Evolutionary conservation across 2,797 vertebrate species (phyloP), one percentile per base, ranked within the genome.

Genomic region (Hypotaenidia philippensis): DNA sequence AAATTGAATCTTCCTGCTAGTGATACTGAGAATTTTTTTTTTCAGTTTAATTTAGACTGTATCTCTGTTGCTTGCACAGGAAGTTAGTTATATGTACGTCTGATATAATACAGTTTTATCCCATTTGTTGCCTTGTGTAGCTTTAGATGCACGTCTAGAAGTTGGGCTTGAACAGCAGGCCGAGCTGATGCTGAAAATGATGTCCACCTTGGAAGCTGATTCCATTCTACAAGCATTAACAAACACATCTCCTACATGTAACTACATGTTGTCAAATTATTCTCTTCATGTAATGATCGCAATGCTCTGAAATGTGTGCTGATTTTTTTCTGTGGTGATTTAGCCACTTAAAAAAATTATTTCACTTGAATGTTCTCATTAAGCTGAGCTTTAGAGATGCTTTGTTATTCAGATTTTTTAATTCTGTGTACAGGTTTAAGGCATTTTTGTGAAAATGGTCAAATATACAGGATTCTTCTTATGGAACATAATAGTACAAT

Each of bases 171-270:
- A 99, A 93, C 99, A 99, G 93, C 99, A 99, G 96, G 99, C 99
- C 47, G 99, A 99, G 93, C 98, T 99, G 87, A 99, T 99, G 99
- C 97, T 99, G 86, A 99, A 99, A 97, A 99, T 99, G 99, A 99
- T 99, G 99, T 99, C 99, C 38, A 99, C 99, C 3, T 95, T 99
- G 66, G 99, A 99, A 98, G 99, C 99, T 1, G 99, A 99, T 96
- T 99, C 99, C 55, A 99, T 99, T 96, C 97, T 99, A 41, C 99
- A 99, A 87, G 99, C 99, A 18, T 98, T 99, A 95, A 99, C 99
- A 70, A 99, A 99, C 77, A 99, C 98, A 66, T 99, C 99, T 59
- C 99, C 99, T 88, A 97, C 99, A 97, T 98, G 99, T 99, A 98
- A 98, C 90, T 97, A 91, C 40, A 3, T 60, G 22, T 76, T 90